phyloP scores from a whole-genome alignment of 2,113 vertebrate genomes.

The Mustelus asterias region DNA sequence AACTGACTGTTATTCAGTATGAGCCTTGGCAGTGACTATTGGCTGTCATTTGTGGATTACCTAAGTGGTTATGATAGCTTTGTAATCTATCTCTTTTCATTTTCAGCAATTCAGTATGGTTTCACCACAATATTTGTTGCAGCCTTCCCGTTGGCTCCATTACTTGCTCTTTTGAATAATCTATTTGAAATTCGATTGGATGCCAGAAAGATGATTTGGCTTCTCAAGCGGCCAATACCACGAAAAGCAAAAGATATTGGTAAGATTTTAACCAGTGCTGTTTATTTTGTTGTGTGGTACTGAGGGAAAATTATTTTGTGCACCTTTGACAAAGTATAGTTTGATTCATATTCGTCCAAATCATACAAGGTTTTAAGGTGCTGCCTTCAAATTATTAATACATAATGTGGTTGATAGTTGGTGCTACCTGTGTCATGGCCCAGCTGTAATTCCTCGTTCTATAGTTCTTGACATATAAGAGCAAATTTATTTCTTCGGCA shows the following conservation, averaged over 20 bases:
- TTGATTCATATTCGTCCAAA: background rate
- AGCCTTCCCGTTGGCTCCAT: slow-evolving; percentile 81
- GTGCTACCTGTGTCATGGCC: background rate
- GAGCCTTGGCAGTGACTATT: background rate
- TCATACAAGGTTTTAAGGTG: background rate
- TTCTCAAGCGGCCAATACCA: slow-evolving; percentile 73
- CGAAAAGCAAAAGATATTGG: slow-evolving; percentile 85
- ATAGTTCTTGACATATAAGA: background rate
- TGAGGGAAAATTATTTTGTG: background rate
- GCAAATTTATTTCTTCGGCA: background rate
- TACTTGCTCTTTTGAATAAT: slow-evolving; percentile 80
- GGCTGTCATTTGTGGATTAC: background rate
- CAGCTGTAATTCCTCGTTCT: background rate
- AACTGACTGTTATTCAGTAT: background rate
- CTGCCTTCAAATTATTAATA: background rate
- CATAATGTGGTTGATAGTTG: background rate
- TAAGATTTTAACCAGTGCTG: slow-evolving; percentile 49
- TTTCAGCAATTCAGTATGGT: slow-evolving; percentile 82
- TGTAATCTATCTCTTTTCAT: background rate
- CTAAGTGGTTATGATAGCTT: background rate
- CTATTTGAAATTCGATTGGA: slow-evolving; percentile 81
- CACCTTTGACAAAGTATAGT: background rate
- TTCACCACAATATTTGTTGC: slow-evolving; percentile 95
- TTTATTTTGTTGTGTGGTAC: slow-evolving; percentile 6
- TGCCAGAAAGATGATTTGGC: slow-evolving; percentile 76